phyloP scores from a whole-genome alignment of 1,140 invertebrate species.

The Drosophila pectinifera region DNA sequence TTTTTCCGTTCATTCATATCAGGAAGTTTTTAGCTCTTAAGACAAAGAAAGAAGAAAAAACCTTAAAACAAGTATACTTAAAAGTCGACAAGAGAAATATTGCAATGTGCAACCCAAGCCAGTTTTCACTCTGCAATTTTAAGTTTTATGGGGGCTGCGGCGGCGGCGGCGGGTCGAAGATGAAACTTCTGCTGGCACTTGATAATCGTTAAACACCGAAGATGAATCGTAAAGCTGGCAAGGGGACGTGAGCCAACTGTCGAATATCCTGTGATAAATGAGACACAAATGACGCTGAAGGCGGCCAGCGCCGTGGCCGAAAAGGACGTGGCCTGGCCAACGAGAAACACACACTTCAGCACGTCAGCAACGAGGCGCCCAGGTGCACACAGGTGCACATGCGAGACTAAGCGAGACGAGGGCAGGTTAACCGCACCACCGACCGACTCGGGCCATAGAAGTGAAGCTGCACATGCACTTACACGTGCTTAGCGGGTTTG shows the following conservation, averaged over 20 bases:
- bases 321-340: conserved; percentile 35
- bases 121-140: conserved; percentile 18
- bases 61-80: neutral
- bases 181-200: conserved; percentile 18
- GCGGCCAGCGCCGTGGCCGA: conserved; percentile 23
- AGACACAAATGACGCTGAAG: conserved; percentile 48
- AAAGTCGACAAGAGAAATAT: conserved; percentile 9
- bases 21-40: neutral
- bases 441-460: conserved; percentile 19
- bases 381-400: conserved; percentile 10
- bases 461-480: conserved; percentile 55
- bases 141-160: conserved; percentile 14
- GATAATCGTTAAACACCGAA: conserved; percentile 46
- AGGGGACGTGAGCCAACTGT: conserved; percentile 48
- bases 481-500: conserved; percentile 72
- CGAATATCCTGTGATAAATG: conserved; percentile 72
- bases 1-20: too few species aligned
- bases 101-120: conserved; percentile 4
- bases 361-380: conserved; percentile 55
- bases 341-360: conserved; percentile 59
- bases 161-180: neutral
- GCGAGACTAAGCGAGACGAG: conserved; percentile 6
- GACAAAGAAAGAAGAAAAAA: too few species aligned
- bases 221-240: conserved; percentile 46
- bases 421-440: conserved; percentile 53